Evolutionary conservation across 1,140 invertebrate genomes (phyloP).

Genomic region (Zaprionus gabonicus): DNA sequence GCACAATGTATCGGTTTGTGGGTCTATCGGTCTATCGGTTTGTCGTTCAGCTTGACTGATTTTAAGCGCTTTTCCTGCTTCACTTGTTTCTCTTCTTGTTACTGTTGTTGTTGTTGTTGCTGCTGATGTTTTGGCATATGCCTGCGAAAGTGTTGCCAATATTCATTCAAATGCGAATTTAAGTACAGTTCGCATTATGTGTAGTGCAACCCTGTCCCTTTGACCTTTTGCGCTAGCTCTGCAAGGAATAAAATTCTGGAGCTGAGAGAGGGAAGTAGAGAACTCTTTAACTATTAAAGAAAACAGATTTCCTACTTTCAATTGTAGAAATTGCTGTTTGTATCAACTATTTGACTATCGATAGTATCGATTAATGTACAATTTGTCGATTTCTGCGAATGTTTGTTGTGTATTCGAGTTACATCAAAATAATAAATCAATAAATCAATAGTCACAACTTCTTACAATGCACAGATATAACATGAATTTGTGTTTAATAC

Average conservation of each 20-base stretch:
- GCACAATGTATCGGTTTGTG: slow-evolving; percentile 45
- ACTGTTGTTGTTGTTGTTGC: no score
- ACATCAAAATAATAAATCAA: no score
- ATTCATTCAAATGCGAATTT: slow-evolving; percentile 12
- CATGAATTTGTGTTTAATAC: background rate
- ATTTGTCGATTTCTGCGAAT: background rate
- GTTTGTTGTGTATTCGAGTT: no score
- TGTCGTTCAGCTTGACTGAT: slow-evolving; percentile 39
- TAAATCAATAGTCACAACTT: no score
- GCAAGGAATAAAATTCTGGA: background rate
- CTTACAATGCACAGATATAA: background rate
- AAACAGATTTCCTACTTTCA: background rate
- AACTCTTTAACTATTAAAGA: background rate
- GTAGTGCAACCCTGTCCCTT: background rate
- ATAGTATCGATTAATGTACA: background rate
- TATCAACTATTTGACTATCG: background rate
- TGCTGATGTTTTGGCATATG: slow-evolving; percentile 4
- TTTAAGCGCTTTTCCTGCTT: slow-evolving; percentile 29
- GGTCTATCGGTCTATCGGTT: slow-evolving; percentile 50
- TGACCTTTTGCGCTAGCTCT: background rate
- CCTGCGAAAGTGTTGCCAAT: slow-evolving; percentile 20
- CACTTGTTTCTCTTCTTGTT: slow-evolving; percentile 10
- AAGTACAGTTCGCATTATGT: slow-evolving; percentile 11
- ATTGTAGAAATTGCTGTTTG: background rate
- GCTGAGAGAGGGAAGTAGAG: background rate